phyloP scores from a whole-genome alignment of 2,113 vertebrate species.

The Paralichthys olivaceus region DNA sequence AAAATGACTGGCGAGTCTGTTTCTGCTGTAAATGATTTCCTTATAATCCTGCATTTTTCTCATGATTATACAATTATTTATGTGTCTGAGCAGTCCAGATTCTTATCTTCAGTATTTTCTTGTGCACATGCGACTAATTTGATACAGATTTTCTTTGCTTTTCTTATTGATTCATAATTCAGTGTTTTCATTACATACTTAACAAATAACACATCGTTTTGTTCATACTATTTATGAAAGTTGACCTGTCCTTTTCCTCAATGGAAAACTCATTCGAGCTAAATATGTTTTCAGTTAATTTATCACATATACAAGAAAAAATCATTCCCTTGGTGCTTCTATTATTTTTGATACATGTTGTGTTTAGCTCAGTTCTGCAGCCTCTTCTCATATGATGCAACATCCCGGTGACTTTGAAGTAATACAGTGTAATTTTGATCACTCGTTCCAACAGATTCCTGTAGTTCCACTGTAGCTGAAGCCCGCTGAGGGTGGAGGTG shows the following conservation, averaged over 20 bases:
- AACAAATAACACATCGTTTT: not conserved
- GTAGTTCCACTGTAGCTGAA: conserved; percentile 6
- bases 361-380: conserved; percentile 12
- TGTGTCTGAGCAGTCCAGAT: not conserved
- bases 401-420: conserved; percentile 21
- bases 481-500: conserved; percentile 2
- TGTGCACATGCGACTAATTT: not conserved
- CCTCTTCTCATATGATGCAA: conserved; percentile 28
- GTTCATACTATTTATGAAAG: no score
- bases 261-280: not conserved
- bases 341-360: not conserved
- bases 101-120: not conserved
- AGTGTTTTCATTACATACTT: not conserved
- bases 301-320: no score
- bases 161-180: not conserved
- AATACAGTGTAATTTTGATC: conserved; percentile 29
- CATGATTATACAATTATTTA: not conserved
- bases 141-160: not conserved
- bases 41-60: not conserved
- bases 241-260: not conserved
- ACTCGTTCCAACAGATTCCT: conserved; percentile 28
- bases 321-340: not conserved
- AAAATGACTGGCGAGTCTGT: not conserved
- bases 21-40: not conserved
- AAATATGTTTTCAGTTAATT: not conserved